Conservation (phyloP, 2,113 vertebrate genomes). For the Petaurus breviceps region DNA sequence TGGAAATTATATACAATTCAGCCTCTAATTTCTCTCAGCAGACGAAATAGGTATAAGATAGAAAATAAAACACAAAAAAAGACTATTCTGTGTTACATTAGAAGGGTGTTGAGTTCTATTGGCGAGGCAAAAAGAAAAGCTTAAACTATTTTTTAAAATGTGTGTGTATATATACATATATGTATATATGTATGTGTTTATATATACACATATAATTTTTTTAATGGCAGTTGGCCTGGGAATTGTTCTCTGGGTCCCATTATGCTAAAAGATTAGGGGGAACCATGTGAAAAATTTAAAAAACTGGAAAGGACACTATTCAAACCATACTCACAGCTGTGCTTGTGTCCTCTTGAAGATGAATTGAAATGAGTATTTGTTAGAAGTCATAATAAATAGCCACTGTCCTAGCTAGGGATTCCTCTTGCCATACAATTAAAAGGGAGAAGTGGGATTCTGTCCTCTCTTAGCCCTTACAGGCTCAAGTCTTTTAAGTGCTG, state of each 20-base stretch:
- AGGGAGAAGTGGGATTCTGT: slow-evolving; percentile 55
- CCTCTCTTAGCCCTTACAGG: slow-evolving; percentile 56
- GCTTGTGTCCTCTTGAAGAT: slow-evolving; percentile 77
- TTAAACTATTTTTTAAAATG: background rate
- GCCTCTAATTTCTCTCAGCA: background rate
- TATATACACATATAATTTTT: too few species aligned
- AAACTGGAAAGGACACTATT: slow-evolving; percentile 74
- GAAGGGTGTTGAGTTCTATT: background rate
- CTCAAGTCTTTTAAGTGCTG: slow-evolving; percentile 13
- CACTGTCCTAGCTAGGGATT: slow-evolving; percentile 59
- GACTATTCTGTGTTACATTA: background rate
- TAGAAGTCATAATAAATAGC: slow-evolving; percentile 74
- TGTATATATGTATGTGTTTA: too few species aligned
- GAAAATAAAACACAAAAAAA: background rate
- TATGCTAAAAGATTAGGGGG: slow-evolving; percentile 71
- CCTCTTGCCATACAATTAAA: slow-evolving; percentile 64
- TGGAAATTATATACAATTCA: background rate
- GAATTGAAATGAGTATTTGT: slow-evolving; percentile 69
- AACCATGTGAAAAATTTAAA: slow-evolving; percentile 64
- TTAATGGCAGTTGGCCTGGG: background rate
- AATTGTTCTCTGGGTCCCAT: slow-evolving; percentile 58
- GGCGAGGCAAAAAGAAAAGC: background rate
- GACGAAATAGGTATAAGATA: background rate
- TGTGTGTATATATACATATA: background rate
- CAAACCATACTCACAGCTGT: slow-evolving; percentile 74